A percentile compares a stretch with the other conserved stretches of the same genome.
Conservation (phyloP, 2,888 invertebrate species). For the Achlya flavicornis region DNA sequence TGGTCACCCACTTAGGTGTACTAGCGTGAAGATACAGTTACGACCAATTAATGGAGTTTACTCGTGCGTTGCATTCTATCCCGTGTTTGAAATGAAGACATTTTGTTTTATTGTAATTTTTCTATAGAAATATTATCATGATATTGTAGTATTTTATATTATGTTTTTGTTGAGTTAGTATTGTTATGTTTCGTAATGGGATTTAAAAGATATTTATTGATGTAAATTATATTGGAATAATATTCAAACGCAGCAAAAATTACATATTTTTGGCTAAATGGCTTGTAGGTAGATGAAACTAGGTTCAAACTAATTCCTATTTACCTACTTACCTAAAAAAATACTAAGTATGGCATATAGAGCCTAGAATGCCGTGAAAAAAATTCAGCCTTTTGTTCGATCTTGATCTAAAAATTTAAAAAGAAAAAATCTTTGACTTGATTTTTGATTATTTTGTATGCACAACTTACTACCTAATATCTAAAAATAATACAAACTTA, state of each 20-base stretch:
- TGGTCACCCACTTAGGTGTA: conserved; percentile 31
- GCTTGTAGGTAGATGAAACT: no score
- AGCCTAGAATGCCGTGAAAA: no score
- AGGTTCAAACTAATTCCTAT: no score
- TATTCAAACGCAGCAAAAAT: no score
- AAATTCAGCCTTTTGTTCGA: no score
- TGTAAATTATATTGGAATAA: background rate
- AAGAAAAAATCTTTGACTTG: no score
- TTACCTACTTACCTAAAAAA: no score
- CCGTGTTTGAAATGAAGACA: background rate
- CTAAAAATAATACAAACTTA: conserved; percentile 1
- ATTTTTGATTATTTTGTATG: no score
- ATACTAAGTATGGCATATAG: no score
- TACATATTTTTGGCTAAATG: no score
- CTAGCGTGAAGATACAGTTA: conserved; percentile 31
- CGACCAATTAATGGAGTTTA: conserved; percentile 26
- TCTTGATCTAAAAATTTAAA: no score
- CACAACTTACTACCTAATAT: background rate
- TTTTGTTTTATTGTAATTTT: background rate
- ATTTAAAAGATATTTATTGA: background rate
- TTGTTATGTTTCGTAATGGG: background rate
- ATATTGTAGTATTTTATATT: background rate
- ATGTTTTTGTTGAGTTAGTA: background rate
- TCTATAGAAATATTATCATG: background rate
- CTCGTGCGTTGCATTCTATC: conserved; percentile 26